Base-by-base conservation (phyloP, 2,888 invertebrate genomes). In the Zelleria hepariella region DNA sequence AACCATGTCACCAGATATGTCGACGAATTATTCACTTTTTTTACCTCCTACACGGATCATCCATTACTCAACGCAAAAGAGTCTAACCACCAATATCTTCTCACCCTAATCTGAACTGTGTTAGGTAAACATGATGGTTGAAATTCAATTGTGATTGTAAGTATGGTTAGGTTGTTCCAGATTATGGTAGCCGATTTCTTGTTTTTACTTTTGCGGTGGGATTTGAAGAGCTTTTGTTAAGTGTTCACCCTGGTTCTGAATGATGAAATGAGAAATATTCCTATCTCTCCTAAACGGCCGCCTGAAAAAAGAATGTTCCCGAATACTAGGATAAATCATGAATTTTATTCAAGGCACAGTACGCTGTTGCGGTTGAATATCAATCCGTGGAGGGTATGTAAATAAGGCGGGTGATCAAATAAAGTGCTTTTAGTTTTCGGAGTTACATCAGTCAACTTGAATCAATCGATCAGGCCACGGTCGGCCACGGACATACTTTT, bases 11-110 rank as follows among this genome's bases (percentile, higher is more conserved):
- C 73, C 71, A 77, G 77, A 82, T 78, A 75, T 79, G 75, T 77
- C 74, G 71, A 74, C 71, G 79, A 84, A 83, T 82, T 80, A 82
- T 83, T 80, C 80, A 76, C 78, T 80, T 85, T 81, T n/a, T 83
- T 82, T 78, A 77, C 77, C 75, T 77, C 75, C 77, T 73, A 73
- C 68, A 69, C 70, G 75, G 74, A 76, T 75, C 71, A 78, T 74
- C 70, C 65, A 66, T 63, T 64, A 67, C 66, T 67, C 65, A 64
- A 65, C 64, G 65, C 62, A 71, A 72, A 70, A 64, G 69, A 67
- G 73, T 5, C 67, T 68, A 78, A 72, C 69, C 60, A 66, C 69
- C 69, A 15, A 5, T 6, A 26, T 20, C 53, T 52, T 59, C 27
- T 18, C 57, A 57, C 58, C 58, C 62, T 61, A 61, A 61, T 61